Evolutionary conservation across 2,113 vertebrate species (phyloP).

Genomic region (Corythaeola cristata): DNA sequence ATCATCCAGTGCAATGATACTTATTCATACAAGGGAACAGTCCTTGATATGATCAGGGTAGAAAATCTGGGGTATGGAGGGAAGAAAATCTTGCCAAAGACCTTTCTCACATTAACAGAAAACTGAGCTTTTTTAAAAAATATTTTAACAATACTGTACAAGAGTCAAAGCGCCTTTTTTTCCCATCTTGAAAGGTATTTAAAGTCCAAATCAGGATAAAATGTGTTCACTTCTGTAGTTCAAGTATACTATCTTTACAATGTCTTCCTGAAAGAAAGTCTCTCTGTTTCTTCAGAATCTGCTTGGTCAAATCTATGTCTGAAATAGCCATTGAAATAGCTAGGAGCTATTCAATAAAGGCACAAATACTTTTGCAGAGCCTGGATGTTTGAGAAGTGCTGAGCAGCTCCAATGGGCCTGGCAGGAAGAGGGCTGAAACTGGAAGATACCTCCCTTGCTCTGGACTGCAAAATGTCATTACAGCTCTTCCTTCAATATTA

Average conservation of each 20-base stretch:
- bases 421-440: not conserved
- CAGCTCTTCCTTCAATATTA: not conserved
- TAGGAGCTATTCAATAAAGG: not conserved
- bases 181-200: not conserved
- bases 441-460: not conserved
- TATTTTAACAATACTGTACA: not conserved
- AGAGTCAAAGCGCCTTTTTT: not conserved
- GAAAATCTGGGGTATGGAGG: not conserved
- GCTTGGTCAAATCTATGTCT: not conserved
- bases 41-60: not conserved
- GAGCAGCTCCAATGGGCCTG: not conserved
- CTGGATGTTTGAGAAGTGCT: not conserved
- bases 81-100: not conserved
- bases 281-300: not conserved
- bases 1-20: not conserved
- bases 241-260: not conserved
- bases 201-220: not conserved
- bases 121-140: not conserved
- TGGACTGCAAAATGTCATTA: not conserved
- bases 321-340: not conserved
- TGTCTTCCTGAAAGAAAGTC: not conserved
- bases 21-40: not conserved
- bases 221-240: not conserved
- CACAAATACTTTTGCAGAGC: not conserved
- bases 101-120: not conserved